These are phyloP conservation scores for Mesorhabditis sp. DNA, from an alignment of 2,888 invertebrate species.

Conservation along the genomic window DNA sequence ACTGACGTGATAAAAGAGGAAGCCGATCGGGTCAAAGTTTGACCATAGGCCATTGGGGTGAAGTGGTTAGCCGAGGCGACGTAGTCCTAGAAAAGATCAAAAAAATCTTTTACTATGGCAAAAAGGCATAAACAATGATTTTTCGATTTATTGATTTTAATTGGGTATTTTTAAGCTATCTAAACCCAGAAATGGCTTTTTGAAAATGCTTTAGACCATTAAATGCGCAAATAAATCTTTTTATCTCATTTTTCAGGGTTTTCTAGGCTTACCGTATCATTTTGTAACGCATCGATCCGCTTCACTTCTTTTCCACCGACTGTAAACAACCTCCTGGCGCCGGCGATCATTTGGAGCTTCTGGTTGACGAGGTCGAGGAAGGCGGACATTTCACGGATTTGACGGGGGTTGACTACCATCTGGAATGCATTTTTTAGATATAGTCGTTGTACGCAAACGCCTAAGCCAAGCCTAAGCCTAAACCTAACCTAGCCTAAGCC, in stretches of 20 bases:
- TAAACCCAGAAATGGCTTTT: too few species aligned
- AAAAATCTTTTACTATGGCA: too few species aligned
- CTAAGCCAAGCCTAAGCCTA: too few species aligned
- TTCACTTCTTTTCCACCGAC: background rate
- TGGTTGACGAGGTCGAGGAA: slow-evolving; percentile 6
- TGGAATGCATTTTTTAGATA: too few species aligned
- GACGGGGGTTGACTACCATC: background rate
- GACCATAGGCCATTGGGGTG: background rate
- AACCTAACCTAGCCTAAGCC: too few species aligned
- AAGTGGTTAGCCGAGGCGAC: background rate
- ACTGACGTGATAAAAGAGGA: slow-evolving; percentile 5
- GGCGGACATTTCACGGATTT: background rate
- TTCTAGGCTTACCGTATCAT: background rate
- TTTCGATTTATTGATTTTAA: too few species aligned
- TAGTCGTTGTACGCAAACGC: too few species aligned
- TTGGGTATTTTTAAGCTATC: too few species aligned
- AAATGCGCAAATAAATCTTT: too few species aligned
- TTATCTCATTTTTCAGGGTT: too few species aligned
- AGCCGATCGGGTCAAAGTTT: slow-evolving; percentile 1
- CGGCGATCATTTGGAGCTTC: slow-evolving; percentile 4
- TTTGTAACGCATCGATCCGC: background rate
- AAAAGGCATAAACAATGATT: too few species aligned
- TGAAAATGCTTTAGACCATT: too few species aligned
- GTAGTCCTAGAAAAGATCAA: background rate
- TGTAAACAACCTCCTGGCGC: background rate